Conservation (phyloP, 2,113 vertebrate species). For the Acrocephalus arundinaceus region DNA sequence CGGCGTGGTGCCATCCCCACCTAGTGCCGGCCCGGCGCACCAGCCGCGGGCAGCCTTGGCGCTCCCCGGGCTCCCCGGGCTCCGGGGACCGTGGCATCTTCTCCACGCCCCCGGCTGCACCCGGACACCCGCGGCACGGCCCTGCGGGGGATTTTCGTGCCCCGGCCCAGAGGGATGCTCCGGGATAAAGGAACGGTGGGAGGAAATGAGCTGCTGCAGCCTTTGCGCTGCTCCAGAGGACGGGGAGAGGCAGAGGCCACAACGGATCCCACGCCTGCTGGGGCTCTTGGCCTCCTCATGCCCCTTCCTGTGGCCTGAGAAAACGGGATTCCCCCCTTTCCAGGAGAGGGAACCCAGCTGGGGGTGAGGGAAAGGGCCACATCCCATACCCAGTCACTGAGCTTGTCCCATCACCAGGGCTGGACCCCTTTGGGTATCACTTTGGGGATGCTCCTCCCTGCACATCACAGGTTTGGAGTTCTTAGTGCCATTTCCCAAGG, state of each 20-base stretch:
- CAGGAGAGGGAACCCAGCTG: background rate
- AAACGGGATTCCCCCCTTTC: background rate
- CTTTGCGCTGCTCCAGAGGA: background rate
- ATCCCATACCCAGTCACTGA: fast-evolving
- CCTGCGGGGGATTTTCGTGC: background rate
- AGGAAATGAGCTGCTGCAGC: background rate
- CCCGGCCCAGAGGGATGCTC: background rate
- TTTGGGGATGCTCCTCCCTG: background rate
- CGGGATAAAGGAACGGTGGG: background rate
- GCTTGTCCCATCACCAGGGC: too few relatives aligned
- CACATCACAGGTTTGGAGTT: background rate
- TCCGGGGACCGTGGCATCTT: background rate
- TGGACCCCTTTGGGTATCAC: background rate
- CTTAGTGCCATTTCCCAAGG: background rate
- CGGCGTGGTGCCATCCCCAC: slow-evolving; percentile 46
- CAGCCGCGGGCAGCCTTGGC: background rate
- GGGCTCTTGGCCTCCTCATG: background rate
- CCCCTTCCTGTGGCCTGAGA: background rate
- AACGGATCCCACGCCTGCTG: fast-evolving
- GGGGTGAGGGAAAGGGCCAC: background rate
- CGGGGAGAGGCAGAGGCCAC: background rate
- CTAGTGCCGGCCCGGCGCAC: slow-evolving; percentile 51
- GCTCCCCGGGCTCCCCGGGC: background rate
- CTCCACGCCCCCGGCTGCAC: background rate
- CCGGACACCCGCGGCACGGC: background rate